A percentile compares a stretch with the other conserved stretches of the same genome.
Evolutionary conservation across 2,888 invertebrate species (phyloP).

Genomic region (Tenthredo scrophulariae): DNA sequence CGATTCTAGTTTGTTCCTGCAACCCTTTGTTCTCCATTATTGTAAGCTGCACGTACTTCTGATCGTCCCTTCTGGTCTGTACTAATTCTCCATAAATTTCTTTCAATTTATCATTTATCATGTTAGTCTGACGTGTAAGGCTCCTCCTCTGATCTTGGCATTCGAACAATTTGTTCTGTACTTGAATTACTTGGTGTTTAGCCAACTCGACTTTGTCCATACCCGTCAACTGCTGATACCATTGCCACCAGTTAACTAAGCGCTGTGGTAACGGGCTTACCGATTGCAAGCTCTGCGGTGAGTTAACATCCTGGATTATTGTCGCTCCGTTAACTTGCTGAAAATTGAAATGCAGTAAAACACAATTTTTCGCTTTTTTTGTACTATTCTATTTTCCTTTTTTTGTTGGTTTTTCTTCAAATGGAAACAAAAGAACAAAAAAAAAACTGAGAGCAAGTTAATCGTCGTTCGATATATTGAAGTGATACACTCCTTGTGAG

Average conservation of each 20-base stretch:
- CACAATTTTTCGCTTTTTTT: background rate
- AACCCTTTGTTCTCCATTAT: slow-evolving; percentile 73
- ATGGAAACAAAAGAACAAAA: background rate
- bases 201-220: slow-evolving; percentile 71
- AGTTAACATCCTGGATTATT: slow-evolving; percentile 68
- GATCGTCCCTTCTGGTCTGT: slow-evolving; percentile 72
- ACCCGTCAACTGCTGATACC: slow-evolving; percentile 74
- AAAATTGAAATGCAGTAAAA: slow-evolving; percentile 48
- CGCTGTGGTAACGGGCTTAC: slow-evolving; percentile 67
- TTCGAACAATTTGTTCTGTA: slow-evolving; percentile 72
- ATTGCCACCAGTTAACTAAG: slow-evolving; percentile 71
- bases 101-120: slow-evolving; percentile 69
- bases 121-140: slow-evolving; percentile 64
- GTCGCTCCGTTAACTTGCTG: slow-evolving; percentile 69
- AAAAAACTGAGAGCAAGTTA: background rate
- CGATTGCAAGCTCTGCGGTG: slow-evolving; percentile 61
- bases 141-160: slow-evolving; percentile 70
- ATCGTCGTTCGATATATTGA: background rate
- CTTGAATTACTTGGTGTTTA: slow-evolving; percentile 68
- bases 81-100: slow-evolving; percentile 73
- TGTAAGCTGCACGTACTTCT: slow-evolving; percentile 74
- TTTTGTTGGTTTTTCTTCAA: background rate
- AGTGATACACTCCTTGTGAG: background rate
- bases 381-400: background rate
- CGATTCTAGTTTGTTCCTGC: slow-evolving; percentile 70